A percentile compares a stretch with the other conserved stretches of the same genome.
Evolutionary conservation across 2,888 invertebrate genomes (phyloP).

Genomic region (Sussaba pulchella): DNA sequence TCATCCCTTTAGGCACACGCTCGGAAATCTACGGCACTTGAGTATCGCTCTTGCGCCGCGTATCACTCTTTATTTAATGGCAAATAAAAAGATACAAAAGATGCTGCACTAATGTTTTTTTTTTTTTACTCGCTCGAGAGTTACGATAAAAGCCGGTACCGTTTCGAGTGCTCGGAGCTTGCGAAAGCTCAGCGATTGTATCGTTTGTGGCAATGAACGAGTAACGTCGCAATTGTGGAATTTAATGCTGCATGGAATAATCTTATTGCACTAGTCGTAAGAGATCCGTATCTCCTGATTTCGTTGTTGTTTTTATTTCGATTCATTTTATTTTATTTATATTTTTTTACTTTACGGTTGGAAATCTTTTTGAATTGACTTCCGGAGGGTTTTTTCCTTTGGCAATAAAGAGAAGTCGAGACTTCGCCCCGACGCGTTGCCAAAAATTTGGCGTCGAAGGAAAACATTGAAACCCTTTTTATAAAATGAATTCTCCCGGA

Average conservation of each 20-base stretch:
- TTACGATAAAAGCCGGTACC: too few species aligned
- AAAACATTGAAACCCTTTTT: neutral
- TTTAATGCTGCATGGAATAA: neutral
- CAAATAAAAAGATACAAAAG: conserved; percentile 35
- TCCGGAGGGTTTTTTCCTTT: too few species aligned
- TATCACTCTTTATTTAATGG: conserved; percentile 47
- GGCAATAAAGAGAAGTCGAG: too few species aligned
- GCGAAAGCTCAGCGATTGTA: neutral
- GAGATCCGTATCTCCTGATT: too few species aligned
- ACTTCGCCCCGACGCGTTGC: too few species aligned
- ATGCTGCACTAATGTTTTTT: neutral
- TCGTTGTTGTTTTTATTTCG: too few species aligned
- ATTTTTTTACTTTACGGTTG: too few species aligned
- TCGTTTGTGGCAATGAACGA: neutral
- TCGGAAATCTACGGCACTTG: conserved; percentile 23
- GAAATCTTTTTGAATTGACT: too few species aligned
- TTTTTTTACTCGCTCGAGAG: too few species aligned
- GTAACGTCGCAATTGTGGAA: neutral
- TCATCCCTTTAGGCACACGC: conserved; percentile 26
- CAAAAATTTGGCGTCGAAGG: too few species aligned
- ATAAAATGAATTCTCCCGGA: neutral
- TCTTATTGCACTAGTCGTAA: neutral
- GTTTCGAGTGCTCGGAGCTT: neutral
- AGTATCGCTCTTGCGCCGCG: conserved; percentile 20
- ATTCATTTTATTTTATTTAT: too few species aligned